Percentiles rank a stretch among this genome's conserved stretches.
Conservation (phyloP, 1,140 invertebrate genomes). For the Bombus difficillimus region DNA sequence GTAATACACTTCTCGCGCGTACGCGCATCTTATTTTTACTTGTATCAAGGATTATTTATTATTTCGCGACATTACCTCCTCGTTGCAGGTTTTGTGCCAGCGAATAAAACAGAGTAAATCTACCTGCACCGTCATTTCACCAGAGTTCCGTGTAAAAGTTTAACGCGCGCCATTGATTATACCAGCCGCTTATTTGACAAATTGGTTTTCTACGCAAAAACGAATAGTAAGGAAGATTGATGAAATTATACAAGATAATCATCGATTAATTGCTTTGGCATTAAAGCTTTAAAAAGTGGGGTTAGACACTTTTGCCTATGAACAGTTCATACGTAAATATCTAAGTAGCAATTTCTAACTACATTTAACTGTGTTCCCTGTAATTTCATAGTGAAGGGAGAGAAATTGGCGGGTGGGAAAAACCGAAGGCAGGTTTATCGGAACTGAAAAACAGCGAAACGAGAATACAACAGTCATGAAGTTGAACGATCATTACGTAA, state of each 20-base stretch:
- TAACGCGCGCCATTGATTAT: neutral
- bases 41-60: slow-evolving; percentile 43
- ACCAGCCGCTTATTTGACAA: no score
- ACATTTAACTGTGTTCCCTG: neutral
- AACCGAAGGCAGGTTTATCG: no score
- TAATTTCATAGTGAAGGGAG: neutral
- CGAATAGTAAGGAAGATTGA: no score
- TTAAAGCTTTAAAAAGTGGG: no score
- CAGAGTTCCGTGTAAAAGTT: neutral
- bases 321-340: no score
- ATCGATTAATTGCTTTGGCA: no score
- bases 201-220: no score
- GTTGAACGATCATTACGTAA: neutral
- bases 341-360: slow-evolving; percentile 3
- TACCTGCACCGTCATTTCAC: neutral
- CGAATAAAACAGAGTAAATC: slow-evolving; percentile 15
- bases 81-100: slow-evolving; percentile 1
- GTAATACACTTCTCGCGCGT: no score
- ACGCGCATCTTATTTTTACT: neutral
- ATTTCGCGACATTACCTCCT: slow-evolving; percentile 34
- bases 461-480: neutral
- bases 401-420: neutral
- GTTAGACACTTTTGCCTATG: no score
- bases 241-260: no score
- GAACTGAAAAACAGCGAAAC: slow-evolving; percentile 6